These are phyloP conservation scores for Penaeus monodon DNA, from an alignment of 2,888 invertebrate genomes.

Conservation along the genomic window DNA sequence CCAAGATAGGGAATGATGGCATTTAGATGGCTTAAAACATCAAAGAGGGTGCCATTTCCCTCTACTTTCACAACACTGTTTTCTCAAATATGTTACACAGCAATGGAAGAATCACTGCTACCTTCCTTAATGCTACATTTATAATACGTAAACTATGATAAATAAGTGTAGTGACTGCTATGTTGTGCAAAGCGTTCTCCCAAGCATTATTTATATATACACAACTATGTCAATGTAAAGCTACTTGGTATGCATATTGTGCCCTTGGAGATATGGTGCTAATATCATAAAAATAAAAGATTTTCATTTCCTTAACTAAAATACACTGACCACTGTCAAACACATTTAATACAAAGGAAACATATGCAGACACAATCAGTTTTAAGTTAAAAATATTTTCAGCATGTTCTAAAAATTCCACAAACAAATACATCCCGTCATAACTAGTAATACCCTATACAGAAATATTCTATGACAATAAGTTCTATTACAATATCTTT, in stretches of 20 bases:
- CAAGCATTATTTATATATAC: slow-evolving; percentile 31
- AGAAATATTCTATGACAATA: slow-evolving; percentile 2
- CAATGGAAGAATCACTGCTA: slow-evolving; percentile 12
- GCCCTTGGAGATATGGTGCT: not conserved
- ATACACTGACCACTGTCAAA: slow-evolving; percentile 13
- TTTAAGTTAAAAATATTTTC: slow-evolving; percentile 5
- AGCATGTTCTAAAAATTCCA: slow-evolving; percentile 20
- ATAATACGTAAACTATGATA: not conserved
- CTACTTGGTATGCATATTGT: slow-evolving; percentile 1
- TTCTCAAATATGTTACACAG: not conserved
- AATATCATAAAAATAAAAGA: not conserved
- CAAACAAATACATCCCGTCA: not conserved
- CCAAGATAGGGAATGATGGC: too few species aligned
- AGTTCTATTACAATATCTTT: slow-evolving; percentile 9
- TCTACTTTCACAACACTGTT: not conserved
- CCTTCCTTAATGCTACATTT: not conserved
- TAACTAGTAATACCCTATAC: slow-evolving; percentile 16
- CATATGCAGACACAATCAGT: not conserved
- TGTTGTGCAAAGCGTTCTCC: slow-evolving; percentile 28
- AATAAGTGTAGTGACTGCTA: slow-evolving; percentile 14
- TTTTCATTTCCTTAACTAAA: not conserved
- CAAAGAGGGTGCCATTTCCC: not conserved
- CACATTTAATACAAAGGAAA: not conserved
- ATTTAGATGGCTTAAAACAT: not conserved
- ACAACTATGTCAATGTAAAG: slow-evolving; percentile 15